These are phyloP conservation scores for Microdon myrmicae DNA, from an alignment of 2,888 invertebrate species.

Conservation along the genomic window DNA sequence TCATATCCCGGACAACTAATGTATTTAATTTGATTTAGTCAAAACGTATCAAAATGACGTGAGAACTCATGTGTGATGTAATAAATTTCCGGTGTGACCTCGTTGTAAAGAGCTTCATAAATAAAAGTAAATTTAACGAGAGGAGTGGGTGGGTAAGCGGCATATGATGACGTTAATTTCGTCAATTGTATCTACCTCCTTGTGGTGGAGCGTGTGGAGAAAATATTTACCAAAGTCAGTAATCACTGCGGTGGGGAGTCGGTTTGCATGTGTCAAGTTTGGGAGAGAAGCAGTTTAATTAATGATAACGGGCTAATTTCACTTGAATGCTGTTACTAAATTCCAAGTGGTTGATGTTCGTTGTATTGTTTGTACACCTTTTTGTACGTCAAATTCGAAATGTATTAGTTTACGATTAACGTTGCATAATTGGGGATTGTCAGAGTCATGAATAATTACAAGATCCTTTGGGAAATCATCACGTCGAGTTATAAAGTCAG, in stretches of 20 bases:
- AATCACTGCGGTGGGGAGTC: constrained; percentile 13
- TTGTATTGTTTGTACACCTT: too few relatives aligned
- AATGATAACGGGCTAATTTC: constrained; percentile 42
- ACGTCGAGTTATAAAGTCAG: too few relatives aligned
- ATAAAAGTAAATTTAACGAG: constrained; percentile 34
- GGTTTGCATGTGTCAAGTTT: constrained; percentile 25
- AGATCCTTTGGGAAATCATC: too few relatives aligned
- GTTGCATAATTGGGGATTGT: too few relatives aligned
- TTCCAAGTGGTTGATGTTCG: too few relatives aligned
- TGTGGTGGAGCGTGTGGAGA: constrained; percentile 19
- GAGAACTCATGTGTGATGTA: constrained; percentile 54
- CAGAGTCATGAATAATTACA: too few relatives aligned
- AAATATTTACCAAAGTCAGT: constrained; percentile 40
- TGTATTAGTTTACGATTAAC: too few relatives aligned
- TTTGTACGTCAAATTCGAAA: too few relatives aligned
- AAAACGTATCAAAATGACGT: constrained; percentile 56
- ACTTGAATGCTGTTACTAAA: too few relatives aligned
- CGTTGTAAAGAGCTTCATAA: constrained; percentile 18
- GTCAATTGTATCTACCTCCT: constrained; percentile 9
- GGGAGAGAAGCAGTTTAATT: constrained; percentile 30
- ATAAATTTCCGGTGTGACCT: constrained; percentile 53
- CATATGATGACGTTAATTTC: constrained; percentile 15
- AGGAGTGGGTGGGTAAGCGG: too few relatives aligned
- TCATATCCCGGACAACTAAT: constrained; percentile 42
- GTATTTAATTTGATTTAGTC: constrained; percentile 56